Percentiles rank a stretch among this genome's conserved stretches.
phyloP scores from a whole-genome alignment of 1,140 invertebrate species.

The Nephotettix cincticeps region DNA sequence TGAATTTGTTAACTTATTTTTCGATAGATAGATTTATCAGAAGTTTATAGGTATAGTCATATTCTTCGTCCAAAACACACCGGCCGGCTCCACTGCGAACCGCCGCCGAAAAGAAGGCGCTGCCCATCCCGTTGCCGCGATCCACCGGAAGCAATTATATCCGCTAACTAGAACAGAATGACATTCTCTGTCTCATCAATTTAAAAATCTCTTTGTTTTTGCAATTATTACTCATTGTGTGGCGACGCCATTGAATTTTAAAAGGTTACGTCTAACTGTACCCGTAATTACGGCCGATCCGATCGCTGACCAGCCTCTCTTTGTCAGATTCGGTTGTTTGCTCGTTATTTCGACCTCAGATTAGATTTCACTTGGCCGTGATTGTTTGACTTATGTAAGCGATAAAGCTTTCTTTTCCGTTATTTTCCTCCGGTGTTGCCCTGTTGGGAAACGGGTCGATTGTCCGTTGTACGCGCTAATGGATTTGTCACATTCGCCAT shows the following conservation, averaged over 20 bases:
- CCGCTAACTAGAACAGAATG: constrained; percentile 20
- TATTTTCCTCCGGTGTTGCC: not conserved
- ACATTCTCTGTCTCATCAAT: constrained; percentile 29
- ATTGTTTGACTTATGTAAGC: not conserved
- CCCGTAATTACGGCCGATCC: not conserved
- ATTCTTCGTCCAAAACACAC: too few relatives aligned
- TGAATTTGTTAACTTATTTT: too few relatives aligned
- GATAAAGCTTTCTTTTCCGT: not conserved
- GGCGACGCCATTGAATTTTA: constrained; percentile 18
- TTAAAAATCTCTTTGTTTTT: constrained; percentile 31
- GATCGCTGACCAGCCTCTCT: not conserved
- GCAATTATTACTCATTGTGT: constrained; percentile 20
- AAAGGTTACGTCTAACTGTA: constrained; percentile 11
- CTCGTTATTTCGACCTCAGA: not conserved
- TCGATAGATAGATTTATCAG: too few relatives aligned
- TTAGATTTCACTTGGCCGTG: not conserved
- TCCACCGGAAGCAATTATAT: constrained; percentile 20
- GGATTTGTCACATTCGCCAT: too few relatives aligned
- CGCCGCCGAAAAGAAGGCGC: too few relatives aligned
- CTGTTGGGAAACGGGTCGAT: too few relatives aligned
- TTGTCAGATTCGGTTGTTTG: not conserved
- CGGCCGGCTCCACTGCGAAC: too few relatives aligned
- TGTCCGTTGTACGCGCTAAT: too few relatives aligned
- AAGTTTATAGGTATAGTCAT: too few relatives aligned
- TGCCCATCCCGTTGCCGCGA: not conserved